Evolutionary conservation across 92 coral and sea anemone species (phyloP), one percentile per base, ranked within the genome.

Genomic region (Zoanthus solanderi): DNA sequence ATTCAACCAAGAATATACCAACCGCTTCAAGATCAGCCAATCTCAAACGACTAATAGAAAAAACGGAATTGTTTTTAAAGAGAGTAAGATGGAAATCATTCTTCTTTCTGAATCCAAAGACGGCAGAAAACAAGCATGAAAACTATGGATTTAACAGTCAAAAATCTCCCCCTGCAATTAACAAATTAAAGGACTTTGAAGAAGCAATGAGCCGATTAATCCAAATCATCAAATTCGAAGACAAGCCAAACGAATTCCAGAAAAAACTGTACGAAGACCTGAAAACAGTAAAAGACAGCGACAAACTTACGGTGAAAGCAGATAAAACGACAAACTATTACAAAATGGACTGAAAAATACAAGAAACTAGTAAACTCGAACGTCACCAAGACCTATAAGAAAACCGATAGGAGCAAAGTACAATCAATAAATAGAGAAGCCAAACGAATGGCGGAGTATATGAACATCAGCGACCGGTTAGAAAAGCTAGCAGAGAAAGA

Each of bases 401-500:
- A 63, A 63, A 13, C 69, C 11, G 60, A 69, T 7, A 46, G 4
- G 16, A 68, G 11, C 16, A 23, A 83, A 83, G 78, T 81, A 0
- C 7, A 11, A 0, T 61, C 56, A 3, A 66, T 82, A 18, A 67
- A 42, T 34, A 63, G 17, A 17, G 77, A 83, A 12, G 77, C 77
- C 1, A 83, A 83, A 7, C 45, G 17, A 7, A 79, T 78, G 7
- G 84, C 84, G 10, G 86, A 67, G 12, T 4, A 31, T 4, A 16
- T 66, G 7, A 45, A 83, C 2, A 1, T 69, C 17, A 18, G 61
- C 29, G 66, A 83, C 42, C 42, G 42, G 42, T 1, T 34, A 1
- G 42, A 34, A 3, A 34, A 1, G 42, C 42, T 34, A 34, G 77
- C 87, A 45, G 77, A 83, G 31, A 83, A 83, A 17, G 76, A 83